Evolutionary conservation across 2,113 vertebrate genomes (phyloP).

Genomic region (Paralichthys olivaceus): DNA sequence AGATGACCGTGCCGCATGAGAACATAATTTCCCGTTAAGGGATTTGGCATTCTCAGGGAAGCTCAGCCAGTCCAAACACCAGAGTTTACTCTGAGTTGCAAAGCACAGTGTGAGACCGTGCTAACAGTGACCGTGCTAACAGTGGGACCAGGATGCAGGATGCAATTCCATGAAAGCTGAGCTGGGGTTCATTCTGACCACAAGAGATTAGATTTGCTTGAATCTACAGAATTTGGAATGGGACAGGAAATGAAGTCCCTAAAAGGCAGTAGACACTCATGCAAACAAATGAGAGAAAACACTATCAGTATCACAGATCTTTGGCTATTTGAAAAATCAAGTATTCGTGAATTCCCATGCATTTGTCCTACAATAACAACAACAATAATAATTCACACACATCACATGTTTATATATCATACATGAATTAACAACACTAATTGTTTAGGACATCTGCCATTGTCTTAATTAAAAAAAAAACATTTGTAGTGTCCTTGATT

Average conservation of each 20-base stretch:
- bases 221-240: conserved; percentile 11
- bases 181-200: not conserved
- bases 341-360: not conserved
- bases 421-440: too few relatives aligned
- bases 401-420: too few relatives aligned
- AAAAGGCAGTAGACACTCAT: not conserved
- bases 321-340: not conserved
- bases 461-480: too few relatives aligned
- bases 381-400: too few relatives aligned
- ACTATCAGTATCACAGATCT: not conserved
- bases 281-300: not conserved
- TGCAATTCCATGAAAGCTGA: not conserved
- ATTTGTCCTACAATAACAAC: not conserved
- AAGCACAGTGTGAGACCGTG: not conserved
- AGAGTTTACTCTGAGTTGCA: not conserved
- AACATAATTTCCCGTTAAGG: not conserved
- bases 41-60: conserved; percentile 10
- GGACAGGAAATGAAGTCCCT: not conserved
- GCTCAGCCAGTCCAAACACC: conserved; percentile 4
- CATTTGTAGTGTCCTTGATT: too few relatives aligned
- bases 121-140: conserved; percentile 11
- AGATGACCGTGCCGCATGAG: not conserved
- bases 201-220: conserved; percentile 18
- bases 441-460: too few relatives aligned
- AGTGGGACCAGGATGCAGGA: not conserved